Percentiles rank a stretch among this genome's conserved stretches.
Conservation (phyloP, 2,113 vertebrate species). For the Nestor notabilis region DNA sequence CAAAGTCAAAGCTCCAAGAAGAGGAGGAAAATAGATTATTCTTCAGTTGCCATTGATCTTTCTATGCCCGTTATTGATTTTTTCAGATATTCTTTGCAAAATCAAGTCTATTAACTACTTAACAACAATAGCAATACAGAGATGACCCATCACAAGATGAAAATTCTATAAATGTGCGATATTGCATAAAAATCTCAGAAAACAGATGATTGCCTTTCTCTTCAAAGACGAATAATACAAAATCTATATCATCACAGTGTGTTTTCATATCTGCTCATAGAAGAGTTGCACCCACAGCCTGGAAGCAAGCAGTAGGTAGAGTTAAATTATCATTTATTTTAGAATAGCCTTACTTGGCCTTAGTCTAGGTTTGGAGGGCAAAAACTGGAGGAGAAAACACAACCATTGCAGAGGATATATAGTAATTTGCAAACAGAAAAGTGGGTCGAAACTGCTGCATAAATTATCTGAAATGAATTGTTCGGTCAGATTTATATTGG, state of each 20-base stretch:
- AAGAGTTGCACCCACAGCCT: not conserved
- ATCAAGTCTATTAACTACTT: not conserved
- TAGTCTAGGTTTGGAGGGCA: not conserved
- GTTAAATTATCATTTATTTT: slow-evolving; percentile 3
- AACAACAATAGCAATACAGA: not conserved
- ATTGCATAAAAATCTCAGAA: not conserved
- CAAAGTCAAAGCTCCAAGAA: not conserved
- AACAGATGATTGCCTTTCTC: not conserved
- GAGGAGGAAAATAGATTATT: not conserved
- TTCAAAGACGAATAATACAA: not conserved
- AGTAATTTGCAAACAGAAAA: slow-evolving; percentile 33
- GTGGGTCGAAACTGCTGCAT: slow-evolving; percentile 27
- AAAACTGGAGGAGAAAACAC: not conserved
- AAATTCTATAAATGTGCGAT: not conserved
- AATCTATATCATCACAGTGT: not conserved
- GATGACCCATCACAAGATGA: not conserved
- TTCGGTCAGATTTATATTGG: not conserved
- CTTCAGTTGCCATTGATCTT: not conserved
- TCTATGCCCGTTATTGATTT: not conserved
- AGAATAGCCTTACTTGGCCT: not conserved
- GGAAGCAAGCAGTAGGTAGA: not conserved
- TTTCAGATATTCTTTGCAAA: not conserved
- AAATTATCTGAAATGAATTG: slow-evolving; percentile 45
- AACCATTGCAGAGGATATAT: not conserved
- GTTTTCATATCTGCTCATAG: not conserved